Evolutionary conservation across 2,888 invertebrate species (phyloP), one percentile per base, ranked within the genome.

Genomic region (Andrena minutula): DNA sequence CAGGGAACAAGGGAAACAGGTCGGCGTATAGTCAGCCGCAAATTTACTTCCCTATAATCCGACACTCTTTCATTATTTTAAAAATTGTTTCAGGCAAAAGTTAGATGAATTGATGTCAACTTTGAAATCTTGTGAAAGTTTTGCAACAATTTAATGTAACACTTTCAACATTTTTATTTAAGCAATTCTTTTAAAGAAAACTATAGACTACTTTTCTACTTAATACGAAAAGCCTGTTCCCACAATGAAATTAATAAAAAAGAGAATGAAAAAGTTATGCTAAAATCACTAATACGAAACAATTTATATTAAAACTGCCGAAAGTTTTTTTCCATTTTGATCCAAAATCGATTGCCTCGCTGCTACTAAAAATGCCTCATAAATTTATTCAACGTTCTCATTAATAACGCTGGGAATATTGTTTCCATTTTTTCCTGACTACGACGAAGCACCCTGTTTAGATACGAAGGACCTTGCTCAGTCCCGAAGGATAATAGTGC

Each of bases 401-500:
- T 65, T 53, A 53, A 26, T 3, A 66, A 47, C 8, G 20, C 28
- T 6, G 35, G 4, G 12, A 28, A 28, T 6, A 56, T 12, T 47
- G 0, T 23, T 60, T 77, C 32, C n/a, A 51, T 74, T 35, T 60
- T 28, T 41, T 7, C 28, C 16, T 20, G 30, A 47, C 53, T 78
- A 74, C 63, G 30, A 23, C 20, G 61, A 47, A 56, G 41, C 41
- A 12, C 41, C 26, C 63, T 20, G 28, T 20, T 51, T 28, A 35
- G 53, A 23, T 30, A 6, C 60, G 49, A 64, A 79, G 70, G 65
- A 64, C 64, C 47, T 49, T 41, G 61, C 72, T 66, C 63, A 68
- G 69, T 66, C 63, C 60, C 53, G 26, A 78, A 78, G 73, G 82
- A 78, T 83, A 82, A 78, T 77, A 47, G 68, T 16, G 2, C 35